Percentiles rank a stretch among this genome's conserved stretches.
Evolutionary conservation across 2,888 invertebrate species (phyloP).

Genomic region (Troglohyphantes excavatus): DNA sequence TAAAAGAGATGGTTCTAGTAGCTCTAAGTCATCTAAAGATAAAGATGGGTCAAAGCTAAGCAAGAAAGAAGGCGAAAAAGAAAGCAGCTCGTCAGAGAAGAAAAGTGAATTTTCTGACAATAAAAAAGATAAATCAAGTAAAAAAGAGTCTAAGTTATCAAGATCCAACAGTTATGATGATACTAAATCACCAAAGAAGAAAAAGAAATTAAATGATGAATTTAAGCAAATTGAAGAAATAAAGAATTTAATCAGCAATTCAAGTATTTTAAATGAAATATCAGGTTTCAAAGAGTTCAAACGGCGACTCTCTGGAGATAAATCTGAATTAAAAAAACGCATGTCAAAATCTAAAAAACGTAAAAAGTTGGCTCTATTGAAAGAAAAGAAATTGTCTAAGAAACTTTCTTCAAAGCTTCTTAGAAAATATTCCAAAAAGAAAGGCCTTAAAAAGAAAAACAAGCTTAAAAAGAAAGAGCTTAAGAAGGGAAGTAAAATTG

Average conservation of each 20-base stretch:
- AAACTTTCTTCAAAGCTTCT: conserved; percentile 72
- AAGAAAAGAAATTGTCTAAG: conserved; percentile 69
- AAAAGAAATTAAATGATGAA: conserved; percentile 70
- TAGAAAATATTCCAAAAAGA: conserved; percentile 76
- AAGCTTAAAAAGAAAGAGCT: conserved; percentile 72
- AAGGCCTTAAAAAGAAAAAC: conserved; percentile 75
- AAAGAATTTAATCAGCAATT: conserved; percentile 69
- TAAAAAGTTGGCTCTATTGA: conserved; percentile 63
- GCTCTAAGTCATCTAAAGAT: conserved; percentile 67
- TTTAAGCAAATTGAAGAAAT: conserved; percentile 75
- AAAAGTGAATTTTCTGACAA: conserved; percentile 35
- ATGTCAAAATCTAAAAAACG: conserved; percentile 69
- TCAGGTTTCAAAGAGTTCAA: conserved; percentile 71
- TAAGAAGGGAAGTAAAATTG: conserved; percentile 37
- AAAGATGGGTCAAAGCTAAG: conserved; percentile 70
- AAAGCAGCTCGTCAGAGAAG: conserved; percentile 48
- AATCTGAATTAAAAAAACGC: conserved; percentile 64
- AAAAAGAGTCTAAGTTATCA: conserved; percentile 64
- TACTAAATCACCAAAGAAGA: conserved; percentile 74
- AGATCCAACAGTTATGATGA: conserved; percentile 68
- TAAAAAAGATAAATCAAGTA: conserved; percentile 69
- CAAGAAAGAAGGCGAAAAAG: conserved; percentile 58
- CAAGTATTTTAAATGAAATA: conserved; percentile 66
- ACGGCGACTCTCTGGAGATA: conserved; percentile 66
- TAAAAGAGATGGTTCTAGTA: conserved; percentile 65